Base-by-base conservation (phyloP, 2,113 vertebrate species). In the Chlorodrepanis virens region DNA sequence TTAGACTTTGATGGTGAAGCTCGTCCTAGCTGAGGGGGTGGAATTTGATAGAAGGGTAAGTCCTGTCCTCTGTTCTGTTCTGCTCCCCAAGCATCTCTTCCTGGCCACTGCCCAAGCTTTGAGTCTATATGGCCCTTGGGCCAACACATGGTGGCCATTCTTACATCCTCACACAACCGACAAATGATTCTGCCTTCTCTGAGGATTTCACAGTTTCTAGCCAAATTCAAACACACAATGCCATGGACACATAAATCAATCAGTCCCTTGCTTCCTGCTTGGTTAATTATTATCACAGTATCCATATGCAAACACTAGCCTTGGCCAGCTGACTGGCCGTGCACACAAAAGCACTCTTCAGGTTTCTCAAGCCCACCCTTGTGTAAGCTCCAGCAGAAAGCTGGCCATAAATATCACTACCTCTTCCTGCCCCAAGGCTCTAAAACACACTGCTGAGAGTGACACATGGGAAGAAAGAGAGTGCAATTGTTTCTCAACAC, bases 351-450 rank as follows among this genome's bases (percentile, higher is more conserved):
- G 89, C 71, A 72, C 69, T 90, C 93, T 90, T 96, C 47, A 88
- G 39, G 76, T 95, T 96, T 83, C 89, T 94, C 83, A 93, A 97
- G 83, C 94, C 94, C 94, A 95, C 83, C 75, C 90, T 86, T 88
- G 81, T 78, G 87, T 39, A 47, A 84, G 57, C 81, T 95, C 84
- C 95, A 96, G 90, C 53, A 82, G 70, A 96, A 76, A 74, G 7
- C 71, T 67, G 54, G 39, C 82, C 85, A 69, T 94, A 80, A 97
- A 90, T 80, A 89, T 61, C 82, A 54, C 47, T 4, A 40, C 72
- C 84, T 90, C 91, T 92, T 96, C 94, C 88, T 94, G 81, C 90
- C 64, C 35, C 5, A 12, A 87, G 75, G 40, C 56, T 92, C 77
- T 70, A 27, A 86, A 93, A 79, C 63, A 9, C 10, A 1, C 52